Evolutionary conservation across 2,113 vertebrate species (phyloP), one percentile per base, ranked within the genome.

Genomic region (Rhizomys pruinosus): DNA sequence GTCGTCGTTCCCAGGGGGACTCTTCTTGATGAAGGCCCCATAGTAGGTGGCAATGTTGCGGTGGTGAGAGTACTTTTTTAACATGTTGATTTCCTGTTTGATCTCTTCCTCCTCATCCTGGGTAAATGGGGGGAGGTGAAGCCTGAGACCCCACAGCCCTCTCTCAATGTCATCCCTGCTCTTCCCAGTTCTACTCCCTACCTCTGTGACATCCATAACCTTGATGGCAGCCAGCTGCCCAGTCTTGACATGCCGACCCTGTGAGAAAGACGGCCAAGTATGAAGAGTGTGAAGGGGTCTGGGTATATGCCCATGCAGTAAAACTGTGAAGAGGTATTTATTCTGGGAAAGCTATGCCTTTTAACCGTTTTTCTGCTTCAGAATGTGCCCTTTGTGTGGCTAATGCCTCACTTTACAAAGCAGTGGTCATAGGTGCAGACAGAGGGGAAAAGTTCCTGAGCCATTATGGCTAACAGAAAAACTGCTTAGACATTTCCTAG

Each of bases 41-140:
- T 99, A 99, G 96, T 99, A 99, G 6, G 99, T 99, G 97, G 99
- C 99, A 4, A 99, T 99, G 97, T 99, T 99, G 47, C 99, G 98
- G 91, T 99, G 99, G 97, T 99, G 99, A 74, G 99, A 99, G 96
- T 99, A 99, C 90, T 99, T 99, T 96, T 99, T 99, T 97, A 99
- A 95, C 99, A 99, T 99, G 98, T 99, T 99, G 97, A 99, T 99
- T 97, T 99, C 99, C 68, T 99, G 99, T 93, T 99, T 99, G 96
- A 99, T 99, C 97, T 99, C 99, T 92, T 99, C 99, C 47, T 99
- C 99, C 86, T 99, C 99, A 34, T 99, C 99, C 98, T 98, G 42
- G 57, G 47, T 2, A 23, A 16, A 44, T 2, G 0, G 27, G 42
- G 39, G 3, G 7, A 55, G 39, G 27, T 78, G 13, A 92, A 42